Base-by-base conservation (phyloP, 1,140 invertebrate species). In the Plectrocnemia conspersa region DNA sequence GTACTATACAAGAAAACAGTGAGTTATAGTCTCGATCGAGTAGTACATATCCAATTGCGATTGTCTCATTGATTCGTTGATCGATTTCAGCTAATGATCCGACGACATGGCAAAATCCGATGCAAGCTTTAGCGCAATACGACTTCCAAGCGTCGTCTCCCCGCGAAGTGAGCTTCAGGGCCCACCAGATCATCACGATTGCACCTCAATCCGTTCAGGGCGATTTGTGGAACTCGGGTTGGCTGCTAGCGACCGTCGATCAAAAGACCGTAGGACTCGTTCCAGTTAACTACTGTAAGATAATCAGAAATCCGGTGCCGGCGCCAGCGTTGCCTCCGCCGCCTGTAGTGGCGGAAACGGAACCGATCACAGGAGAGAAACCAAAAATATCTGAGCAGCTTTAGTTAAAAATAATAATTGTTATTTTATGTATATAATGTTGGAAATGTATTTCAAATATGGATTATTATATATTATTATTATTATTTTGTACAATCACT, bases 161-260 rank as follows among this genome's bases (percentile, higher is more conserved):
- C 0, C 81, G 87, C 49, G 93, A 97, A 75, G 65, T 97, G 6
- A 83, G 80, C 50, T 79, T 97, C 60, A 75, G 74, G 58, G 77
- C 80, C 25, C 89, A 90, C 48, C 87, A 94, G 65, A 79, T 82
- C 38, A 73, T 97, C 2, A 78, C 79, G 46, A 70, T 97, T 18
- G 92, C 93, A 1, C 93, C 93, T 0, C 84, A 86, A 67, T 80
- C 85, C 64, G 71, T 90, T 9, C 91, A 95, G 68, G 84, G 87
- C 57, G 79, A 78, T 53, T 68, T 67, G 59, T 62, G 60, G 60
- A 81, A 81, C 61, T 79, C 83, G 1, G 86, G 87, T n/a, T 89
- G 87, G 86, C 79, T 82, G 3, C 77, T 82, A 69, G 88, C 84
- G 0, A 79, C 83, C 3, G 71, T 78, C 36, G 84, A 92, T 69